These are phyloP conservation scores for Paguma larvata DNA, from an alignment of 2,797 vertebrate genomes.

Conservation along the genomic window DNA sequence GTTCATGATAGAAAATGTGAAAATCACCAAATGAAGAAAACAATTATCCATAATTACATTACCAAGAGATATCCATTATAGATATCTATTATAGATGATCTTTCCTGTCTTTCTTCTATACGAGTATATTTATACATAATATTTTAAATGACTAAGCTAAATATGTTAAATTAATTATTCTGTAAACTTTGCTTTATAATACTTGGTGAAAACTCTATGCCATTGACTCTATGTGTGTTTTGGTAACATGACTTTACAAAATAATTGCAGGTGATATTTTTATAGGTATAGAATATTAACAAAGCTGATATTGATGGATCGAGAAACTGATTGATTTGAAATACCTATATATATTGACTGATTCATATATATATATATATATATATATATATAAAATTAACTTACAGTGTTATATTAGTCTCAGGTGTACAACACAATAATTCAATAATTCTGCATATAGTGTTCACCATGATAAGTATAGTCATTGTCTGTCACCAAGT, in stretches of 20 bases:
- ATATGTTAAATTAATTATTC: not conserved
- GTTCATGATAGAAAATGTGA: not conserved
- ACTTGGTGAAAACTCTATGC: not conserved
- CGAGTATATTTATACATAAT: not conserved
- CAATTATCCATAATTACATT: not conserved
- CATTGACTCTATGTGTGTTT: not conserved
- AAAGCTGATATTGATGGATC: conserved; percentile 8
- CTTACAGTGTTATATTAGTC: not conserved
- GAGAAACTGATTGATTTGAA: not conserved
- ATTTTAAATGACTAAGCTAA: not conserved
- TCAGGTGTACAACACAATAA: not conserved
- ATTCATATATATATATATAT: not conserved
- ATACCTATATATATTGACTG: not conserved
- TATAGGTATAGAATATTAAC: not conserved
- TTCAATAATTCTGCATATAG: not conserved
- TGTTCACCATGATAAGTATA: not conserved
- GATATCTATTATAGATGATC: not conserved
- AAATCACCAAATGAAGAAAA: not conserved
- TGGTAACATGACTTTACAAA: not conserved
- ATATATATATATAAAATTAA: not conserved
- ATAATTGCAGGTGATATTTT: not conserved
- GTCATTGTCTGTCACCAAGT: not conserved
- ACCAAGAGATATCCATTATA: not conserved
- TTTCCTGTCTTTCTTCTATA: not conserved
- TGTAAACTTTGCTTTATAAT: not conserved